Evolutionary conservation across 2,888 invertebrate species (phyloP), one percentile per base, ranked within the genome.

Genomic region (Brenthis ino): DNA sequence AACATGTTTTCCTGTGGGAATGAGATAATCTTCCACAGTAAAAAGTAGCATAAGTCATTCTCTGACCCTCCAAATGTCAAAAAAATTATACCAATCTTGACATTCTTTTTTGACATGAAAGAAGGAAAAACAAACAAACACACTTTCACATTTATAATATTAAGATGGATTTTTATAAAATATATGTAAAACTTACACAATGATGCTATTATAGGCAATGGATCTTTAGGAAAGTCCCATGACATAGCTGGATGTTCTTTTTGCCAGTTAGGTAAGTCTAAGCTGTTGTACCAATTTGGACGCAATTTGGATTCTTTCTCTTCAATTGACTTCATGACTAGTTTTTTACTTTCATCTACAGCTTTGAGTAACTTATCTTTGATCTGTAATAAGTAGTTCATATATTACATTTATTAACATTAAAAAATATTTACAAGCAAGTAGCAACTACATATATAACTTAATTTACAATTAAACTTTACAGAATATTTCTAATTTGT

Each of bases 141-240:
- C 33, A 20, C 20, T 20, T 20, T 20, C 20, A 20, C 20, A 20
- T 20, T 20, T 20, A 20, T 20, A 20, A 20, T 20, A 20, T 20
- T 20, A 20, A 1, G 20, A 20, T 20, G 20, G 20, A 20, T 20
- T 20, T 6, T 20, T 28, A 28, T 28, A 28, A 28, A 4, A 28
- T 28, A 28, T 28, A 28, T 28, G 24, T 24, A 5, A 13, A 54
- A 72, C 80, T 76, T 78, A 93, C 93, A 87, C 67, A 93, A 78
- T 37, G 91, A 86, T 53, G 89, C 78, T 64, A 88, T 75, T 56
- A 93, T 86, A 16, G 88, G 84, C 47, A 87, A 72, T 57, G 85
- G 78, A 60, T 93, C 93, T 72, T 92, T 93, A 50, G 93, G 93
- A 72, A 93, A 93, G 75, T 93, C 93, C 93, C 93, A 93, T 6